phyloP scores from a whole-genome alignment of 1,140 invertebrate genomes.

The Anastrepha ludens region DNA sequence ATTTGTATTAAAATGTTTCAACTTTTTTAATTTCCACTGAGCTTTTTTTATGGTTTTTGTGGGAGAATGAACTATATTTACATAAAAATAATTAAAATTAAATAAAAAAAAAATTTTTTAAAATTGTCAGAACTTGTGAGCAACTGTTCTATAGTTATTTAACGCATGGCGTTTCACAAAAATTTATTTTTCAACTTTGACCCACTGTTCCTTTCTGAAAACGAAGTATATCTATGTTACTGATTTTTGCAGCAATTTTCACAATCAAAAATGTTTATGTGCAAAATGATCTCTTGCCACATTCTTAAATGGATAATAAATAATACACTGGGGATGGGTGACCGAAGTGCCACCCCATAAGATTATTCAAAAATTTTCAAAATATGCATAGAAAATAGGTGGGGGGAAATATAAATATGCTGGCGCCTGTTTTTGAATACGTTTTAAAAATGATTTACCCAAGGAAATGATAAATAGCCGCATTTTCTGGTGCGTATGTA shows the following conservation, averaged over 20 bases:
- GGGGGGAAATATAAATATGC: slow-evolving; percentile 5
- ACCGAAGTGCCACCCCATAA: neutral
- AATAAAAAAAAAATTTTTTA: no score
- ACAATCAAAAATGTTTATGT: slow-evolving; percentile 3
- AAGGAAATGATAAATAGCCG: neutral
- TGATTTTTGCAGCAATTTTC: neutral
- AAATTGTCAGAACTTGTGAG: no score
- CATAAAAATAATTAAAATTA: no score
- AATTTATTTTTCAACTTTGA: no score
- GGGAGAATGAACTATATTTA: no score
- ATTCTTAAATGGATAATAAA: slow-evolving; percentile 28
- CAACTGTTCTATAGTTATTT: no score
- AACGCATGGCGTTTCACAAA: no score
- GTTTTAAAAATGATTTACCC: neutral
- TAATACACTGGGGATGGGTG: neutral
- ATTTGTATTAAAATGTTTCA: no score
- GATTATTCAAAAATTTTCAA: no score
- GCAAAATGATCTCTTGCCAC: slow-evolving; percentile 13
- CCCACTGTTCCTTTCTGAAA: neutral
- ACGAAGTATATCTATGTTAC: neutral
- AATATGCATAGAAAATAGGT: no score
- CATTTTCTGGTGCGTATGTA: neutral
- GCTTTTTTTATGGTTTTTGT: no score
- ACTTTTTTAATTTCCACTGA: no score
- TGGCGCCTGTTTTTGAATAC: slow-evolving; percentile 5